Evolutionary conservation across 1,140 invertebrate genomes (phyloP).

Genomic region (Drosophila repleta): DNA sequence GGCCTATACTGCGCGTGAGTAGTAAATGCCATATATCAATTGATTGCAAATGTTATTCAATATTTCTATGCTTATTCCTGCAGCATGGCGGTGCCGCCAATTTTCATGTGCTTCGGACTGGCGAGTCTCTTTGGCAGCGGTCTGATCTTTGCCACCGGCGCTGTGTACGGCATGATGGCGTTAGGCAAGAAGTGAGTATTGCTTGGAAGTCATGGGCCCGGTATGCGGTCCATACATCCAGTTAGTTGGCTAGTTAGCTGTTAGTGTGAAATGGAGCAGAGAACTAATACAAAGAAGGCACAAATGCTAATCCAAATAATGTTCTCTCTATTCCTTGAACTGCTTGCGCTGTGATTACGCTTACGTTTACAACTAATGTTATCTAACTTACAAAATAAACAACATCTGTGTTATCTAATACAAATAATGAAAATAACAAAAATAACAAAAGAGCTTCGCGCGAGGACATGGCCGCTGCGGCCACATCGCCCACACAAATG

Average conservation of each 20-base stretch:
- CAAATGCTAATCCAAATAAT: constrained; percentile 42
- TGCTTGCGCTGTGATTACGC: constrained; percentile 52
- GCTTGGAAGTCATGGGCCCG: not conserved
- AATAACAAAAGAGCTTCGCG: constrained; percentile 88
- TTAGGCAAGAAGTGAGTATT: constrained; percentile 94
- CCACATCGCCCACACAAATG: constrained; percentile 87
- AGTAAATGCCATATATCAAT: constrained; percentile 12
- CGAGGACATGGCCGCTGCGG: constrained; percentile 92
- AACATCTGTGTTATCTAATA: constrained; percentile 40
- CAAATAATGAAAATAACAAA: constrained; percentile 9
- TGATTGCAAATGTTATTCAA: constrained; percentile 1
- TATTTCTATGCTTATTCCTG: constrained; percentile 54
- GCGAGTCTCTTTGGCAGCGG: constrained; percentile 93
- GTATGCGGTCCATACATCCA: not conserved
- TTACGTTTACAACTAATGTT: constrained; percentile 32
- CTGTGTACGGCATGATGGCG: constrained; percentile 97
- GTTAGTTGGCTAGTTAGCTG: constrained; percentile 35
- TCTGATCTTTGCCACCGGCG: constrained; percentile 93
- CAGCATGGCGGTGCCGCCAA: constrained; percentile 91
- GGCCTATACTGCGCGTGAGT: constrained; percentile 93
- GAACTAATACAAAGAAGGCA: constrained; percentile 9
- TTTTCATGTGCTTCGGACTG: constrained; percentile 91
- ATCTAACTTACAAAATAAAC: constrained; percentile 20
- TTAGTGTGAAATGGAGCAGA: constrained; percentile 25
- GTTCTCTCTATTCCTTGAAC: constrained; percentile 45